Conservation (phyloP, 1,140 invertebrate species). For the Saccostrea glomerata region DNA sequence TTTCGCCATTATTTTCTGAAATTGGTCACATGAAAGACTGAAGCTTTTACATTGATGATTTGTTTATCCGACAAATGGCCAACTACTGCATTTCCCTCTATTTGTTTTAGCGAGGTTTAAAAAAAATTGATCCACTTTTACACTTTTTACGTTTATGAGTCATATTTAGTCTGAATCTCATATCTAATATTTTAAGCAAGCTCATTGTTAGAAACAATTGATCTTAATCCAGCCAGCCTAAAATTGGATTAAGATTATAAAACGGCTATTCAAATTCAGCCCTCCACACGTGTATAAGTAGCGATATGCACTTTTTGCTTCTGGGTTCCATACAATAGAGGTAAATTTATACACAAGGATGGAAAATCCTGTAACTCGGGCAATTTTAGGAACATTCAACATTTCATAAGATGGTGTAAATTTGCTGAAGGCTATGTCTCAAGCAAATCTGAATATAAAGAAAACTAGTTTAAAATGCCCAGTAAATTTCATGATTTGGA, state of each 20-base stretch:
- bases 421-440: too few species aligned
- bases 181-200: conserved; percentile 5
- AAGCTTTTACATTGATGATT: background rate
- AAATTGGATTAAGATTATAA: conserved; percentile 24
- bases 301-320: too few species aligned
- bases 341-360: too few species aligned
- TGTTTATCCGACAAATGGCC: background rate
- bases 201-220: conserved; percentile 18
- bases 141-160: conserved; percentile 2
- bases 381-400: too few species aligned
- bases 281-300: too few species aligned
- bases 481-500: too few species aligned
- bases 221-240: conserved; percentile 7
- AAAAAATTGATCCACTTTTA: background rate
- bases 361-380: too few species aligned
- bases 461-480: too few species aligned
- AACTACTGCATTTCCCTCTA: background rate
- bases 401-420: too few species aligned
- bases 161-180: background rate
- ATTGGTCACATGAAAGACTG: background rate
- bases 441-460: too few species aligned
- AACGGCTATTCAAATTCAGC: background rate
- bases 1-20: background rate
- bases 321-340: too few species aligned
- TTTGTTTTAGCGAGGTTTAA: conserved; percentile 23